These are phyloP conservation scores for Hirudinaria manillensis DNA, from an alignment of 2,888 invertebrate genomes.

Conservation along the genomic window DNA sequence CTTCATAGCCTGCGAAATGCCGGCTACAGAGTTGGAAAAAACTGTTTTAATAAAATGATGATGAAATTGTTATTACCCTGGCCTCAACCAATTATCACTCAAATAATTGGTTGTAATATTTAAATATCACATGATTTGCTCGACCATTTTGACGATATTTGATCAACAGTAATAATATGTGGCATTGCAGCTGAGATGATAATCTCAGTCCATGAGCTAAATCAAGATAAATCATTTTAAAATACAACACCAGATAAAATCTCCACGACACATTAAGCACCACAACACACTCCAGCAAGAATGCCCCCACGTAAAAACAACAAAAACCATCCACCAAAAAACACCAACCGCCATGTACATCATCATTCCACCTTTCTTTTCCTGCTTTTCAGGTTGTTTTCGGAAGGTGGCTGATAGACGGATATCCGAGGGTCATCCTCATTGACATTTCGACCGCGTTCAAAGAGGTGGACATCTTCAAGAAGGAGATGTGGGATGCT, in stretches of 20 bases:
- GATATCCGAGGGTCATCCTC: slow-evolving; percentile 91
- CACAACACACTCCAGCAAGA: too few relatives aligned
- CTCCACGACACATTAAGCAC: too few relatives aligned
- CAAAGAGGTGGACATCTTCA: slow-evolving; percentile 89
- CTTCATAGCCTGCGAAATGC: slow-evolving; percentile 60
- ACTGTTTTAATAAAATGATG: not conserved
- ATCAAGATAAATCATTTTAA: not conserved
- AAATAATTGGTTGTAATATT: too few relatives aligned
- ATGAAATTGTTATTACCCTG: not conserved
- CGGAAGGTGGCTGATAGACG: slow-evolving; percentile 98
- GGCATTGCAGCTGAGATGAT: too few relatives aligned
- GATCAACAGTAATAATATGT: too few relatives aligned
- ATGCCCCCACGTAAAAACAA: too few relatives aligned
- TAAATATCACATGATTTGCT: too few relatives aligned
- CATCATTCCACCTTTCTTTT: not conserved
- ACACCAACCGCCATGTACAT: not conserved
- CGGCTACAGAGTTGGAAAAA: slow-evolving; percentile 57
- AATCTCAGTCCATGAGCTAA: too few relatives aligned
- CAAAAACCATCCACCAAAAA: not conserved
- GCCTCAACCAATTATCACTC: too few relatives aligned
- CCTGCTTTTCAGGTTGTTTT: slow-evolving; percentile 62
- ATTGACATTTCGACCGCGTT: slow-evolving; percentile 94
- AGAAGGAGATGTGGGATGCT: slow-evolving; percentile 82
- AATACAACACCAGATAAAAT: not conserved
- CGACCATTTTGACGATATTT: too few relatives aligned